phyloP scores from a whole-genome alignment of 2,113 vertebrate species.

The Dendrocopos noguchii region DNA sequence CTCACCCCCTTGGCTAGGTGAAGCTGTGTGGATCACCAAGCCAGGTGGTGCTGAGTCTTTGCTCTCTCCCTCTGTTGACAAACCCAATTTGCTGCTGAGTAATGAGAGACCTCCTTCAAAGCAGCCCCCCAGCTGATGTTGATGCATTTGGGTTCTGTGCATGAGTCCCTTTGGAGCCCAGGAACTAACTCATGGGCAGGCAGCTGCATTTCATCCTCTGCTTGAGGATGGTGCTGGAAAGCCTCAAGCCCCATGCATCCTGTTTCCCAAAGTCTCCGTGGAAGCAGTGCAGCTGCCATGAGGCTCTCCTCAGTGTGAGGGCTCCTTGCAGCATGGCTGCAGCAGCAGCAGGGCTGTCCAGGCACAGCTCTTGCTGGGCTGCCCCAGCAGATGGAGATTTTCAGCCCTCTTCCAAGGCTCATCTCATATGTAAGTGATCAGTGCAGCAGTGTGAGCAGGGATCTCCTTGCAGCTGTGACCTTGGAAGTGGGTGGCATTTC shows the following conservation, averaged over 20 bases:
- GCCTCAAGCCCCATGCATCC: background rate
- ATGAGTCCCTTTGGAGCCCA: background rate
- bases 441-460: background rate
- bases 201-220: constrained; percentile 18
- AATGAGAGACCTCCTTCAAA: background rate
- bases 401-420: background rate
- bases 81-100: constrained; percentile 10
- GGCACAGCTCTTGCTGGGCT: background rate
- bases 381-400: background rate
- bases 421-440: constrained; percentile 63
- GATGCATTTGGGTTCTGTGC: background rate
- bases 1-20: accelerated
- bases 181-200: background rate
- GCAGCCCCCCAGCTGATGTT: background rate
- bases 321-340: background rate
- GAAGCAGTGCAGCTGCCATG: background rate
- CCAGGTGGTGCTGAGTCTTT: background rate
- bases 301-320: background rate
- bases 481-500: constrained; percentile 67
- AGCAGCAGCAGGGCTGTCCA: background rate
- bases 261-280: background rate
- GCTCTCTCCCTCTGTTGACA: background rate
- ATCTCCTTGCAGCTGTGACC: constrained; percentile 67
- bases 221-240: background rate
- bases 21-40: background rate